These are phyloP conservation scores for Cromileptes altivelis DNA, from an alignment of 2,113 vertebrate species.

Conservation along the genomic window DNA sequence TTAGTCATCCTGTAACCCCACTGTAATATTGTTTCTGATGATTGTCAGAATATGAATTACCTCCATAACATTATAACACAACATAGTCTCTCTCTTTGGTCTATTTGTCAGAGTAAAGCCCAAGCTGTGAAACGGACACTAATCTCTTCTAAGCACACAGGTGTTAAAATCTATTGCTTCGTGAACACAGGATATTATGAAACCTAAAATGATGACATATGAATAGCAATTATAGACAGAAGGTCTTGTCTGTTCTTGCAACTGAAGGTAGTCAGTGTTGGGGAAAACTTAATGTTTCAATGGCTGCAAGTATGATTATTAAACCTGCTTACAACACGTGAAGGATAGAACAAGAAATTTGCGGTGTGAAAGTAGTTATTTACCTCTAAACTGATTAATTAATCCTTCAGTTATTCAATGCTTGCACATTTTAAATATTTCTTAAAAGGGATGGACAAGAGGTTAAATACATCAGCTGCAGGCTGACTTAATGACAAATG, in stretches of 20 bases:
- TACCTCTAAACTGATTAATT: not conserved
- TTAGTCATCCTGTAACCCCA: not conserved
- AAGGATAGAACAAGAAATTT: not conserved
- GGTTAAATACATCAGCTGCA: not conserved
- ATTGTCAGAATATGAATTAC: not conserved
- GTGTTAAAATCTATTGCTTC: conserved; percentile 23
- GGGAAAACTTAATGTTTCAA: not conserved
- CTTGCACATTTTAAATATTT: not conserved
- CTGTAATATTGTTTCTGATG: not conserved
- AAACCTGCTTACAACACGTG: not conserved
- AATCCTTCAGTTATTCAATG: not conserved
- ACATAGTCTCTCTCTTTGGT: not conserved
- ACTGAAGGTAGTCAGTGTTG: not conserved
- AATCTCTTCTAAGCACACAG: not conserved
- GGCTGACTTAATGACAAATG: not conserved
- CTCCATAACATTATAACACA: not conserved
- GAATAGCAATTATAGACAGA: not conserved
- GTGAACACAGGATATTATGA: conserved; percentile 52
- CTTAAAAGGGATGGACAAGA: not conserved
- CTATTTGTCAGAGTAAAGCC: not conserved
- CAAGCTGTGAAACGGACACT: not conserved
- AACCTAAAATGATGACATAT: conserved; percentile 44
- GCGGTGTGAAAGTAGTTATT: not conserved
- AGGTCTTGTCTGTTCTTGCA: conserved; percentile 66
- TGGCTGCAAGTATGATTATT: not conserved